Evolutionary conservation across 2,797 vertebrate genomes (phyloP), one percentile per base, ranked within the genome.

Genomic region (Rhincodon typus): DNA sequence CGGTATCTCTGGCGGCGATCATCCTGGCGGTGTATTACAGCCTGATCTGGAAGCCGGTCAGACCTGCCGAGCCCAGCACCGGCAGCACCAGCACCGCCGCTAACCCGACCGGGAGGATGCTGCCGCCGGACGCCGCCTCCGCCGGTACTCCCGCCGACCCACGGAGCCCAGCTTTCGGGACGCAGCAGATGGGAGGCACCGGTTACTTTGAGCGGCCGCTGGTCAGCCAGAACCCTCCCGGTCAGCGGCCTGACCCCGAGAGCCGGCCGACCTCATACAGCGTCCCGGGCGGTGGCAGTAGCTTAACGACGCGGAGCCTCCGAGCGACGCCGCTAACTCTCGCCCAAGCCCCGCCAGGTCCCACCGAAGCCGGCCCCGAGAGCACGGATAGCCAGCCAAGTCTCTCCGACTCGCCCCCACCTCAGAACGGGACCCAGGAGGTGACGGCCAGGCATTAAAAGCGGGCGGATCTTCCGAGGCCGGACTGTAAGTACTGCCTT

Each of bases 21-120:
- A 99, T 99, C 95, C 98, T 99, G 96, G 99, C 99, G 74, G 98
- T 99, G 97, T 99, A 99, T 97, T 99, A 99, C 98, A 99, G 99
- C 96, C 97, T 99, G 96, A 98, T 99, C 97, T 99, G 99, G 99
- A 98, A 99, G 96, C 99, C 99, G 0, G 97, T 98, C 96, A 97
- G 97, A 84, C 96, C 97, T 23, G 34, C 79, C 13, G 38, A 82
- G 21, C 23, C n/a, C 79, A 46, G 10, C 53, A 19, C 86, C 2
- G 50, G 13, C 25, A 34, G 25, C 27, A 7, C 15, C 34, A 10
- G 30, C 72, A 34, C 30, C 30, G 30, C 2, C 8, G 30, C 30
- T 30, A 27, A 34, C 25, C 72, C 4, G 0, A 62, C 57, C 57
- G 57, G 57, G 57, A 62, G 57, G 57, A 62, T 62, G 57, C 57